Evolutionary conservation across 2,888 invertebrate genomes (phyloP).

Genomic region (Nemurella pictetii): DNA sequence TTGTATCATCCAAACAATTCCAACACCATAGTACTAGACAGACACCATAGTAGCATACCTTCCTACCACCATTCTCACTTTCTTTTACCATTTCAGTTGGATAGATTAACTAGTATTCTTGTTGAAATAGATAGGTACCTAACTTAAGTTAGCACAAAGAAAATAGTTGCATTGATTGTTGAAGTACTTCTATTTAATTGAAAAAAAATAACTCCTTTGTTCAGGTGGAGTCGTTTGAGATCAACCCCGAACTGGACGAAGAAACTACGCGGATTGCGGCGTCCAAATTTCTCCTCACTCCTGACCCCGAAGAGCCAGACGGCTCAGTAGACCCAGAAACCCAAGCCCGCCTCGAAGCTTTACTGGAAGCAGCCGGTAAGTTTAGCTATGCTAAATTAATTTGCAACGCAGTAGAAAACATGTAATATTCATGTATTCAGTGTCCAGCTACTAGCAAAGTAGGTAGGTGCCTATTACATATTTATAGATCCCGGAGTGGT

Average conservation of each 20-base stretch:
- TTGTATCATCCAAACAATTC: too few species aligned
- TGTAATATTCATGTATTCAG: not conserved
- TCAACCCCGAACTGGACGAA: constrained; percentile 67
- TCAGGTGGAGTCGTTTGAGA: constrained; percentile 73
- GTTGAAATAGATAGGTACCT: too few species aligned
- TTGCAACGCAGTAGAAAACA: not conserved
- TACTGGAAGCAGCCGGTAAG: constrained; percentile 88
- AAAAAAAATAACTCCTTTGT: not conserved
- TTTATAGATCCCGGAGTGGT: not conserved
- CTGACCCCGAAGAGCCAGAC: constrained; percentile 64
- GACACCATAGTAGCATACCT: too few species aligned
- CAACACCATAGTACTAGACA: too few species aligned
- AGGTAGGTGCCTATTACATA: not conserved
- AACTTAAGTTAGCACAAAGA: too few species aligned
- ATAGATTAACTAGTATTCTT: too few species aligned
- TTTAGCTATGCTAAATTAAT: constrained; percentile 28
- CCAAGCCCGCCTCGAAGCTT: constrained; percentile 87
- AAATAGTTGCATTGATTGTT: too few species aligned
- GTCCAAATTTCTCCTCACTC: constrained; percentile 65
- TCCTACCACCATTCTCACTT: too few species aligned
- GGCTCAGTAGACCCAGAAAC: constrained; percentile 80
- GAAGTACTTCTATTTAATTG: not conserved
- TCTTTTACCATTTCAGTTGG: too few species aligned
- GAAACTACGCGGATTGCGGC: constrained; percentile 64
- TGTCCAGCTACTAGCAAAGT: not conserved